Percentiles rank a stretch among this genome's conserved stretches.
Conservation (phyloP, 2,797 vertebrate genomes). For the Labeo calbasu region DNA sequence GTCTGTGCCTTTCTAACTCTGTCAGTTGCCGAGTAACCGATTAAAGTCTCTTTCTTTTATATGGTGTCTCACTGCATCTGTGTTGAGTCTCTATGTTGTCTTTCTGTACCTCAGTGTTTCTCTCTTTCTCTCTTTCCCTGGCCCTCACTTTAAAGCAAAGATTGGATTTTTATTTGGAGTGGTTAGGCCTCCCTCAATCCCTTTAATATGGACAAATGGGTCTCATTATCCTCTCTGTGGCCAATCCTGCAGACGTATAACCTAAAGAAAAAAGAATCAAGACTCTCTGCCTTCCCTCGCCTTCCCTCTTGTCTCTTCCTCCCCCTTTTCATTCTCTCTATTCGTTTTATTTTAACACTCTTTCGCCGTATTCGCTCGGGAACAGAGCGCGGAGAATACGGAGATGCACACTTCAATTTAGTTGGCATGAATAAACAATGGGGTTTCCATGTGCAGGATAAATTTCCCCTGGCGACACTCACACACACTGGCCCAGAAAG, state of each 20-base stretch:
- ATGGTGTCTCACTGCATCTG: slow-evolving; percentile 10
- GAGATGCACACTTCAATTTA: slow-evolving; percentile 80
- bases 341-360: slow-evolving; percentile 27
- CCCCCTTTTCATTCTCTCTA: slow-evolving; percentile 42
- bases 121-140: slow-evolving; percentile 30
- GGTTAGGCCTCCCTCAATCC: slow-evolving; percentile 66
- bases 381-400: slow-evolving; percentile 68
- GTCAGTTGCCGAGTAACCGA: slow-evolving; percentile 33
- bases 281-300: slow-evolving; percentile 46
- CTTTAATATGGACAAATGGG: slow-evolving; percentile 77
- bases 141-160: slow-evolving; percentile 48
- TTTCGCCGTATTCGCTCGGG: slow-evolving; percentile 61
- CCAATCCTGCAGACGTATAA: slow-evolving; percentile 63
- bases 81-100: slow-evolving; percentile 14
- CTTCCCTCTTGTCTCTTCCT: slow-evolving; percentile 16
- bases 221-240: slow-evolving; percentile 71
- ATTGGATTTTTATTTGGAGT: slow-evolving; percentile 71
- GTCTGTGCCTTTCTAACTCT: not conserved
- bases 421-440: slow-evolving; percentile 81
- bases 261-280: slow-evolving; percentile 69
- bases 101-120: slow-evolving; percentile 25
- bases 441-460: slow-evolving; percentile 74
- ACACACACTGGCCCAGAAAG: slow-evolving; percentile 46
- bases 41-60: slow-evolving; percentile 22
- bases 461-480: slow-evolving; percentile 73